These are phyloP conservation scores for Julus scandinavius DNA, from an alignment of 2,888 invertebrate genomes.

Conservation along the genomic window DNA sequence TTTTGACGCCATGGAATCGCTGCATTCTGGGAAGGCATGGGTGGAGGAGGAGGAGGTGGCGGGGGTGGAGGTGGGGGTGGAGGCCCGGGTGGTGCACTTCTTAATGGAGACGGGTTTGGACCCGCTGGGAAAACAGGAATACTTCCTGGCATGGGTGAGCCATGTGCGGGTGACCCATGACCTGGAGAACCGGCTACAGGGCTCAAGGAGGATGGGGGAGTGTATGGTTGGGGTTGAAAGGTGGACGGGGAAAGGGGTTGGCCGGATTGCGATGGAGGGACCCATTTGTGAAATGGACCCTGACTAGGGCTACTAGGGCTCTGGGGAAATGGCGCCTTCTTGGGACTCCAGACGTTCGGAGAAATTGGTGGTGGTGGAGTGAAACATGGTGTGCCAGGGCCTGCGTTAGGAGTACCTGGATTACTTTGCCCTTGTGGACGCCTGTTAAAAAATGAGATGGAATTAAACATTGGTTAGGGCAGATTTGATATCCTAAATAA, in stretches of 20 bases:
- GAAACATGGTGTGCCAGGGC: slow-evolving; percentile 49
- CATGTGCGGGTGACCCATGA: slow-evolving; percentile 3
- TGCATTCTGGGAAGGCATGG: slow-evolving; percentile 53
- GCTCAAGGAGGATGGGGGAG: background rate
- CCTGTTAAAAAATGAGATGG: background rate
- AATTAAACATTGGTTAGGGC: background rate
- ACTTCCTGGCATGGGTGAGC: background rate
- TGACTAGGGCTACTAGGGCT: slow-evolving; percentile 34
- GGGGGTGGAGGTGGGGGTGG: slow-evolving; percentile 54
- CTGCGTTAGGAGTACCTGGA: slow-evolving; percentile 50
- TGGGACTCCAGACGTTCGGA: slow-evolving; percentile 53
- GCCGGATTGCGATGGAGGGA: background rate
- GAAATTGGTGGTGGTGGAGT: slow-evolving; percentile 54
- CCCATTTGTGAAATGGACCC: slow-evolving; percentile 44
- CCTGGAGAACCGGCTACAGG: background rate
- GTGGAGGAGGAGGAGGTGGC: slow-evolving; percentile 56
- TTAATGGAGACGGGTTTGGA: slow-evolving; percentile 39
- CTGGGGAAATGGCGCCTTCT: slow-evolving; percentile 30
- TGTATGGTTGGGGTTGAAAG: slow-evolving; percentile 32
- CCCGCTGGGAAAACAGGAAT: slow-evolving; percentile 21
- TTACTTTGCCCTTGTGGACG: slow-evolving; percentile 47
- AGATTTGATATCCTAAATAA: no score
- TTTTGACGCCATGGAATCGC: slow-evolving; percentile 55
- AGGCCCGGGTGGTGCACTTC: slow-evolving; percentile 44
- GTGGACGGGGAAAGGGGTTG: background rate